Conservation (phyloP, 2,113 vertebrate species). For the Neotoma lepida region DNA sequence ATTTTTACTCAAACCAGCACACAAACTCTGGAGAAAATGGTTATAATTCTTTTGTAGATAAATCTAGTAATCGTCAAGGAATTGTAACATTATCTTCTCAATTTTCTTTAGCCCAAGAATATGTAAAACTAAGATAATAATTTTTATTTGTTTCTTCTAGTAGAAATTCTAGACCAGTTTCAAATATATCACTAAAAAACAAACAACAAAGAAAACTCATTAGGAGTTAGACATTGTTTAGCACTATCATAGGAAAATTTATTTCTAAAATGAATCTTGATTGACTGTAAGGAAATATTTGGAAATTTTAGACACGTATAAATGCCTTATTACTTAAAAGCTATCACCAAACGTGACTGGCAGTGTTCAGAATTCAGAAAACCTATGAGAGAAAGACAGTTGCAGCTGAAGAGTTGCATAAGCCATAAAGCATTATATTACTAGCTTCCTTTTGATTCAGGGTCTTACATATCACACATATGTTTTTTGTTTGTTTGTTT, state of each 20-base stretch:
- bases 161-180: neutral
- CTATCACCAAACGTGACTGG: neutral
- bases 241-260: neutral
- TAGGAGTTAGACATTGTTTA: neutral
- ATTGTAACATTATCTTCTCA: neutral
- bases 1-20: neutral
- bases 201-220: neutral
- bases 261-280: slow-evolving; percentile 40
- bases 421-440: neutral
- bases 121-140: neutral
- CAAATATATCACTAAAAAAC: neutral
- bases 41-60: neutral
- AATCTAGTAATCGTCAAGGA: neutral
- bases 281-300: neutral
- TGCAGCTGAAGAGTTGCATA: neutral
- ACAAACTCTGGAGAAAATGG: neutral
- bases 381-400: neutral
- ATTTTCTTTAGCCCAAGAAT: slow-evolving; percentile 11
- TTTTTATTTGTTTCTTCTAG: slow-evolving; percentile 4
- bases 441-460: neutral
- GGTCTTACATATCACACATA: neutral
- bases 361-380: neutral
- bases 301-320: neutral
- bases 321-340: slow-evolving; percentile 14
- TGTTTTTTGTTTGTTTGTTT: no score